phyloP scores from a whole-genome alignment of 2,797 vertebrate species.

The Lerista edwardsae region DNA sequence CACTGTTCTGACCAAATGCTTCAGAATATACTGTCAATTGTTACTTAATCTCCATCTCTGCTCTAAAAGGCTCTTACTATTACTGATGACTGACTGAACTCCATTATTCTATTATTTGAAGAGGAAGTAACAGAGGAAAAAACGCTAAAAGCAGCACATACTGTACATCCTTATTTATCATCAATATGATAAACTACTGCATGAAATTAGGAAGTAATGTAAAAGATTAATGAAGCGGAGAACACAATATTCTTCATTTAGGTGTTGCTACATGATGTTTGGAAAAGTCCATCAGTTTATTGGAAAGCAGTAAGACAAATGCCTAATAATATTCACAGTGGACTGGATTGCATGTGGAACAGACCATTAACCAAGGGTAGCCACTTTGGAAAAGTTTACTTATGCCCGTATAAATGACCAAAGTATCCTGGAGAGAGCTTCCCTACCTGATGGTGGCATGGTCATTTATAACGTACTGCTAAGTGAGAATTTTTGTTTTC shows the following conservation, averaged over 20 bases:
- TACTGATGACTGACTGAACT: neutral
- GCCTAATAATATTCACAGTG: conserved; percentile 19
- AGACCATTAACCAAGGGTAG: neutral
- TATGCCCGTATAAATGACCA: neutral
- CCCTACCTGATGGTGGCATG: too few species aligned
- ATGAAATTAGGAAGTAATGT: conserved; percentile 45
- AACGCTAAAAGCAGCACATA: neutral
- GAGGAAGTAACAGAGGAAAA: neutral
- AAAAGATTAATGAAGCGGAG: conserved; percentile 60
- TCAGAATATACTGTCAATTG: conserved; percentile 1
- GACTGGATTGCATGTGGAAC: neutral
- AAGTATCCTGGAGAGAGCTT: neutral
- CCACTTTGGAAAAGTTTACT: neutral
- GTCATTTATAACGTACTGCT: too few species aligned
- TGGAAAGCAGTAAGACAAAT: conserved; percentile 50
- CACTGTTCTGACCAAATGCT: conserved; percentile 5
- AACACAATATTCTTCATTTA: conserved; percentile 56
- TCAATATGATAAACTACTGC: conserved; percentile 24
- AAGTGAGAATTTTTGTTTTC: too few species aligned
- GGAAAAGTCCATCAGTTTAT: conserved; percentile 49
- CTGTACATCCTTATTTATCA: conserved; percentile 29
- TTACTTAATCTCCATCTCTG: conserved; percentile 27
- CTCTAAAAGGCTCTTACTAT: conserved; percentile 40
- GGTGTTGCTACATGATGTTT: conserved; percentile 43
- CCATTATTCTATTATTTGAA: conserved; percentile 11